Percentiles rank a stretch among this genome's conserved stretches.
These are phyloP conservation scores for Limenitis camilla DNA, from an alignment of 2,888 invertebrate genomes.

Conservation along the genomic window DNA sequence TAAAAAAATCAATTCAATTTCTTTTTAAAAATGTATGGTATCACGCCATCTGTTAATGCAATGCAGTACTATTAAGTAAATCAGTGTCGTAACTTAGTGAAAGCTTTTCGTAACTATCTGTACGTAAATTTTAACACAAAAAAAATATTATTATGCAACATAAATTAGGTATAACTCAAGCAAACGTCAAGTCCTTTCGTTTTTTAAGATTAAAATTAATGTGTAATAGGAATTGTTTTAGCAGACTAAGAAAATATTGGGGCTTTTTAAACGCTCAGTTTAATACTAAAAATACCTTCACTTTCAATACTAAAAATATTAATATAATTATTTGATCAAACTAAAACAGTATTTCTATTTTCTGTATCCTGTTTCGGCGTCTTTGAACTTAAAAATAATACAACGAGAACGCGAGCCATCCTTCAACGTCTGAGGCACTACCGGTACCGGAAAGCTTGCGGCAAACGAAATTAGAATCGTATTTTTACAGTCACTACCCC, in stretches of 20 bases:
- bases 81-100: not conserved
- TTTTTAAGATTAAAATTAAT: no score
- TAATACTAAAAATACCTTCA: not conserved
- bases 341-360: constrained; percentile 17
- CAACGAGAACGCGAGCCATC: constrained; percentile 56
- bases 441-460: constrained; percentile 59
- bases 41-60: constrained; percentile 34
- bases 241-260: no score
- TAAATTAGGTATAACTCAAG: no score
- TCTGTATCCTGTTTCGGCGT: constrained; percentile 27
- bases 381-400: constrained; percentile 46
- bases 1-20: no score
- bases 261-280: no score
- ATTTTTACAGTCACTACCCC: constrained; percentile 65
- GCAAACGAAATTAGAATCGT: constrained; percentile 70
- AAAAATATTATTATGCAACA: no score
- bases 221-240: no score
- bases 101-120: not conserved
- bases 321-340: constrained; percentile 18
- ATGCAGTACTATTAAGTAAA: constrained; percentile 15
- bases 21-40: not conserved
- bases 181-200: no score
- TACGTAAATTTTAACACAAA: no score
- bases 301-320: not conserved
- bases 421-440: constrained; percentile 55